phyloP scores from a whole-genome alignment of 2,113 vertebrate genomes.

The Gracilinanus agilis region DNA sequence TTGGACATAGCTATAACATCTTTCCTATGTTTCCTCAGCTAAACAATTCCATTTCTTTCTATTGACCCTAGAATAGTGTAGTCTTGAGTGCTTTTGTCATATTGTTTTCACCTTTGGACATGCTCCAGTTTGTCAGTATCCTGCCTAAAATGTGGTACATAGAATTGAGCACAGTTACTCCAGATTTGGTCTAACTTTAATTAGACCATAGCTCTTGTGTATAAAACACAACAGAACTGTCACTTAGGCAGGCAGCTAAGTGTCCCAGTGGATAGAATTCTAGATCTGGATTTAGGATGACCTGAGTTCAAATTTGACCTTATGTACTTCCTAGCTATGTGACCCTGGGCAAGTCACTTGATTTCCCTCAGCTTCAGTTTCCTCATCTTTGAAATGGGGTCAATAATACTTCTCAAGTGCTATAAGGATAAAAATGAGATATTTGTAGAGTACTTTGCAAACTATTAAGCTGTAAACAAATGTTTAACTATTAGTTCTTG shows the following conservation, averaged over 20 bases:
- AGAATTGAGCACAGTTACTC: background rate
- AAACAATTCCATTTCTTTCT: background rate
- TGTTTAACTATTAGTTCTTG: background rate
- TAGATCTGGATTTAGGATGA: background rate
- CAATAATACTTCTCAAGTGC: background rate
- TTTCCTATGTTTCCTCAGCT: background rate
- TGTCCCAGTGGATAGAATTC: background rate
- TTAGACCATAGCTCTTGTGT: background rate
- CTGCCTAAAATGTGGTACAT: background rate
- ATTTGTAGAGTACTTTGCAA: background rate
- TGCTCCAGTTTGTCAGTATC: background rate
- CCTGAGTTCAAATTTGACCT: background rate
- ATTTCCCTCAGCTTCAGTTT: background rate
- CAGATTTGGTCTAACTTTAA: background rate
- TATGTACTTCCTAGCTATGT: background rate
- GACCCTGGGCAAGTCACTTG: background rate
- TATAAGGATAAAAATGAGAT: background rate
- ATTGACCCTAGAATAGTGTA: background rate
- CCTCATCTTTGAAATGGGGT: background rate
- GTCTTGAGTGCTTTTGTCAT: background rate
- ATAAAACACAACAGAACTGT: background rate
- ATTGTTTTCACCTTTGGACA: background rate
- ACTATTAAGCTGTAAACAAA: background rate
- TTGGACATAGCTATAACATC: background rate
- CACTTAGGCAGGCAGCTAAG: background rate